Evolutionary conservation across 2,113 vertebrate genomes (phyloP).

Genomic region (Narcine bancroftii): DNA sequence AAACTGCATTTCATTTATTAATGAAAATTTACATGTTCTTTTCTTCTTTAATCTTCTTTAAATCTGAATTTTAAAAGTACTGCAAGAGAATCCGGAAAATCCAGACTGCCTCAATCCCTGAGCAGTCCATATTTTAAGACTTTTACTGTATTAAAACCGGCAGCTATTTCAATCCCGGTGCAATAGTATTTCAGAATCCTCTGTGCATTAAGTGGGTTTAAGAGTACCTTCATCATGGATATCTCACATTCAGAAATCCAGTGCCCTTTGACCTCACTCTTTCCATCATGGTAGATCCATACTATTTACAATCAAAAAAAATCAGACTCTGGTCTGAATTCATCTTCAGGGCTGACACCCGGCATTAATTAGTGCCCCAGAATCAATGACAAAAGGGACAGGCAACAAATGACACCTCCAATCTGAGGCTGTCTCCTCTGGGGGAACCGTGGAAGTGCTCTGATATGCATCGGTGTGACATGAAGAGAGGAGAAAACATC

Average conservation of each 20-base stretch:
- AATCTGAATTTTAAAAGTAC: too few relatives aligned
- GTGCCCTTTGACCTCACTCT: slow-evolving; percentile 58
- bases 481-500: slow-evolving; percentile 29
- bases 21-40: too few relatives aligned
- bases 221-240: slow-evolving; percentile 32
- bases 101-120: too few relatives aligned
- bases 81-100: too few relatives aligned
- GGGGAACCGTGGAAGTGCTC: slow-evolving; percentile 39
- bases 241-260: slow-evolving; percentile 48
- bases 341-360: slow-evolving; percentile 67
- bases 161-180: background rate
- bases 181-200: background rate
- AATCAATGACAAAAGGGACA: slow-evolving; percentile 70
- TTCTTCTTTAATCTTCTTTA: too few relatives aligned
- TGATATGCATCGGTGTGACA: slow-evolving; percentile 40
- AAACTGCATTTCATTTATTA: too few relatives aligned
- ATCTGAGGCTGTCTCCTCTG: slow-evolving; percentile 46
- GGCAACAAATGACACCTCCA: slow-evolving; percentile 67
- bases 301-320: slow-evolving; percentile 70
- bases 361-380: slow-evolving; percentile 71
- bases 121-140: too few relatives aligned
- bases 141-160: background rate
- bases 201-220: background rate
- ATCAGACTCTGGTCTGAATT: slow-evolving; percentile 55
- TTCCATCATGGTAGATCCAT: slow-evolving; percentile 66